These are phyloP conservation scores for Mesitornis unicolor DNA, from an alignment of 2,113 vertebrate genomes.

Conservation along the genomic window DNA sequence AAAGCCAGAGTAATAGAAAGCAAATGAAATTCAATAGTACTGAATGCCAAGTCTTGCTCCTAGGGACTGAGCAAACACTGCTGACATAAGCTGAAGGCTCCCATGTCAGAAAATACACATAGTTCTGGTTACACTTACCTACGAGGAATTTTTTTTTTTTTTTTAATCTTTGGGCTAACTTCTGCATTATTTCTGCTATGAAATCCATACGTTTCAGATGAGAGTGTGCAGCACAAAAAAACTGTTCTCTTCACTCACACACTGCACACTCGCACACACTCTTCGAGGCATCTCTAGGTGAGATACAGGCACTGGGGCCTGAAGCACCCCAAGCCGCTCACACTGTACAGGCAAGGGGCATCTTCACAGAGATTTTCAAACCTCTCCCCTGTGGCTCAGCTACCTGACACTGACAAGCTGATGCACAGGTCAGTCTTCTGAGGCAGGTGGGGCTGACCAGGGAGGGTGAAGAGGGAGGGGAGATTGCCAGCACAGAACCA, in stretches of 20 bases:
- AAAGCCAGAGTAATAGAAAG: neutral
- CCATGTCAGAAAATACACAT: neutral
- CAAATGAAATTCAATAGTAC: neutral
- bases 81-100: neutral
- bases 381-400: neutral
- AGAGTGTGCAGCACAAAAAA: neutral
- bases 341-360: neutral
- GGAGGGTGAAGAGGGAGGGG: neutral
- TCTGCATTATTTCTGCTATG: neutral
- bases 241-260: neutral
- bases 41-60: neutral
- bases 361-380: neutral
- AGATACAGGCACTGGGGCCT: neutral
- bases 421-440: neutral
- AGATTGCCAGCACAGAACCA: neutral
- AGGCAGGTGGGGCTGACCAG: rapidly evolving
- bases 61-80: neutral
- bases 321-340: neutral
- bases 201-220: neutral
- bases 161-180: neutral
- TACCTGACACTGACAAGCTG: neutral
- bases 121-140: neutral
- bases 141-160: neutral
- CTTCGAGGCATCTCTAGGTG: neutral
- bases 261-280: too few species aligned